Percentiles rank a stretch among this genome's conserved stretches.
Conservation (phyloP, 1,140 invertebrate genomes). For the Lineus longissimus region DNA sequence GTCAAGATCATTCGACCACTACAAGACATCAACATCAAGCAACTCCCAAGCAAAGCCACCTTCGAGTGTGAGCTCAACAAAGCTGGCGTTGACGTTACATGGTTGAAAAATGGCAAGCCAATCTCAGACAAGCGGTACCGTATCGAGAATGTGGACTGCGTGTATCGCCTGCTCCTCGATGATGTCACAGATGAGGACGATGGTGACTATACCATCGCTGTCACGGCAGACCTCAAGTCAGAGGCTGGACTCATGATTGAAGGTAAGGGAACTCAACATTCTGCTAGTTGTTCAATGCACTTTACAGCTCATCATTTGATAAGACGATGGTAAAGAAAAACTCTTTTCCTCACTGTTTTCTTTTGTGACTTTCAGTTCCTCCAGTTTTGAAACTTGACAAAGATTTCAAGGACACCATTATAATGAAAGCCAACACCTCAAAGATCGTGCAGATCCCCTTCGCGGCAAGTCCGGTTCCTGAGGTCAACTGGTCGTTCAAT, state of each 20-base stretch:
- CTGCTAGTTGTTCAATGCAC: too few relatives aligned
- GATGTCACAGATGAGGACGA: conserved; percentile 72
- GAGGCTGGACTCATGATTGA: conserved; percentile 77
- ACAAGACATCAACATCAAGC: conserved; percentile 12
- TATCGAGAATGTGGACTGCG: conserved; percentile 10
- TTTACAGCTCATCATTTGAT: too few relatives aligned
- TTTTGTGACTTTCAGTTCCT: conserved; percentile 45
- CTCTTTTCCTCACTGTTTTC: too few relatives aligned
- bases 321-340: too few relatives aligned
- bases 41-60: conserved; percentile 13
- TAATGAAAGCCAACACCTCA: conserved; percentile 45
- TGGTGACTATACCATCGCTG: conserved; percentile 70
- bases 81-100: conserved; percentile 71
- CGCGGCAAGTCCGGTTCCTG: conserved; percentile 45
- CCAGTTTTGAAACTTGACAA: conserved; percentile 44
- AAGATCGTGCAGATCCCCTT: conserved; percentile 51
- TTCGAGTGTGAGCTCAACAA: conserved; percentile 58
- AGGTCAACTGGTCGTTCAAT: conserved; percentile 47
- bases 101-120: conserved; percentile 72
- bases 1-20: conserved; percentile 9
- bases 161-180: conserved; percentile 63
- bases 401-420: conserved; percentile 42
- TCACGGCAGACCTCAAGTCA: conserved; percentile 71
- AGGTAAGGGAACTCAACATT: conserved; percentile 61
- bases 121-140: conserved; percentile 11